Evolutionary conservation across 2,888 invertebrate species (phyloP).

Genomic region (Tetragnatha montana): DNA sequence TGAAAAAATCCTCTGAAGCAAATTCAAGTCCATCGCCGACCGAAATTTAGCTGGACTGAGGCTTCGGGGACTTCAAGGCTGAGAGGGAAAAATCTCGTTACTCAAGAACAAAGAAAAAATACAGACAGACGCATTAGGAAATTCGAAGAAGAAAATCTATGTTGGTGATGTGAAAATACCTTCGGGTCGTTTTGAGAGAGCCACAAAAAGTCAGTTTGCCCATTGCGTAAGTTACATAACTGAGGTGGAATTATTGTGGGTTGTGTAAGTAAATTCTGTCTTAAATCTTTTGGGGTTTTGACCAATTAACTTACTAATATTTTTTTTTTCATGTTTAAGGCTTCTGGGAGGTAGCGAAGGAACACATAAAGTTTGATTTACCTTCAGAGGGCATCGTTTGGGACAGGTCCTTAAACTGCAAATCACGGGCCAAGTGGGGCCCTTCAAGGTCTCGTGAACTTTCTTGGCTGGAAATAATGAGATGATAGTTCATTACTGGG

Average conservation of each 20-base stretch:
- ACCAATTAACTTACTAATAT: too few species aligned
- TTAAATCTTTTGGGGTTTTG: too few species aligned
- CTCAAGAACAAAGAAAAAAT: conserved; percentile 43
- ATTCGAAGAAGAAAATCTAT: background rate
- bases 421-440: too few species aligned
- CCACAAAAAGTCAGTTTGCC: background rate
- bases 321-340: too few species aligned
- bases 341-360: too few species aligned
- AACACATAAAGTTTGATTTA: too few species aligned
- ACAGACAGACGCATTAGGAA: conserved; percentile 30
- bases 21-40: conserved; percentile 14
- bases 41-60: background rate
- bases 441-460: too few species aligned
- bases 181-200: background rate
- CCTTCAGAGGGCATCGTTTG: too few species aligned
- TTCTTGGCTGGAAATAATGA: too few species aligned
- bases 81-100: conserved; percentile 14
- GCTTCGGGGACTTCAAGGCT: conserved; percentile 22
- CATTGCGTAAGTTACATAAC: background rate
- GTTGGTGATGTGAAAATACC: background rate
- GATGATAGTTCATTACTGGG: too few species aligned
- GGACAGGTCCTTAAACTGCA: too few species aligned
- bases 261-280: too few species aligned
- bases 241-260: background rate
- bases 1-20: conserved; percentile 9